phyloP scores from a whole-genome alignment of 2,797 vertebrate species.

The Pangasius larnaudii region DNA sequence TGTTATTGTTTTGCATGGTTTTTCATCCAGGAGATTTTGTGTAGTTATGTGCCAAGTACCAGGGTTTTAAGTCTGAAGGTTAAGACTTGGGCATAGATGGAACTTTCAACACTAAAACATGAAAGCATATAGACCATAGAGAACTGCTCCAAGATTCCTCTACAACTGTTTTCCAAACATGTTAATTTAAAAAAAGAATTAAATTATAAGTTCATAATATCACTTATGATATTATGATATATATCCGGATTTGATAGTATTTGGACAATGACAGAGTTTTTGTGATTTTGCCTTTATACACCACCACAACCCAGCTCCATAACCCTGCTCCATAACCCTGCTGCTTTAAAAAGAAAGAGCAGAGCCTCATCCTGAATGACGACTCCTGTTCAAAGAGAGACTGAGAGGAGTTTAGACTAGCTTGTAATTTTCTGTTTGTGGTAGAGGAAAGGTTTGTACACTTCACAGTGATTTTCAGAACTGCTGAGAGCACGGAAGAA shows the following conservation, averaged over 20 bases:
- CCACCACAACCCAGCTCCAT: slow-evolving; percentile 50
- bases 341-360: slow-evolving; percentile 45
- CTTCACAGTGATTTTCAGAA: slow-evolving; percentile 55
- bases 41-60: not conserved
- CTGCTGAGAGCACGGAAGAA: slow-evolving; percentile 43
- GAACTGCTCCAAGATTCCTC: not conserved
- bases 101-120: not conserved
- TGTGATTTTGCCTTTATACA: too few relatives aligned
- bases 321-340: slow-evolving; percentile 59
- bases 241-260: too few relatives aligned
- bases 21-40: not conserved
- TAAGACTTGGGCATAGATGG: not conserved
- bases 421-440: slow-evolving; percentile 51
- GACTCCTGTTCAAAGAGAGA: slow-evolving; percentile 27
- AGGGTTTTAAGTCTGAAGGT: not conserved
- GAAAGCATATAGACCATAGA: not conserved
- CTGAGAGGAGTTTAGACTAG: slow-evolving; percentile 22
- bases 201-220: not conserved
- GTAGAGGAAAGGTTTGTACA: slow-evolving; percentile 46
- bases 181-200: not conserved
- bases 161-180: not conserved
- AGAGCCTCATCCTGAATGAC: slow-evolving; percentile 37
- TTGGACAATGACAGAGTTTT: too few relatives aligned
- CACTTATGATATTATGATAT: not conserved
- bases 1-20: not conserved